Percentiles rank a stretch among this genome's conserved stretches.
Conservation (phyloP, 2,113 vertebrate genomes). For the Calypte anna region DNA sequence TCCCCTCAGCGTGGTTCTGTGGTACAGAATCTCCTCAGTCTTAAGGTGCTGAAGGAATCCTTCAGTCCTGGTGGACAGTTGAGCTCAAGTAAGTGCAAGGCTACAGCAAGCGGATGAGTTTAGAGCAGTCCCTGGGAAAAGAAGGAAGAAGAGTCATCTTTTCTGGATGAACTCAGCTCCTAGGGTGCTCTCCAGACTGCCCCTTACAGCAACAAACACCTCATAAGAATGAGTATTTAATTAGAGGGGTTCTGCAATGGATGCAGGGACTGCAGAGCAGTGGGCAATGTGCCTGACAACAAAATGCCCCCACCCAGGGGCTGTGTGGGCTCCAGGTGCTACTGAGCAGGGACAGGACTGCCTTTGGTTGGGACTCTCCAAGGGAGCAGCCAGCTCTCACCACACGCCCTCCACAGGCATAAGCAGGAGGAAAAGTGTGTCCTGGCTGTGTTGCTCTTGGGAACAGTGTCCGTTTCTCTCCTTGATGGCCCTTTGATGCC, state of each 20-base stretch:
- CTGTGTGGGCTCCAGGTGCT: neutral
- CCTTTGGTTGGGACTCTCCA: neutral
- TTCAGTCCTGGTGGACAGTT: neutral
- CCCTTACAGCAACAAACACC: rapidly evolving
- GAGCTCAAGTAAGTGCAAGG: neutral
- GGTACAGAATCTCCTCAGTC: neutral
- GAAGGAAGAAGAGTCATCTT: neutral
- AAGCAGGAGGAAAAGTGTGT: neutral
- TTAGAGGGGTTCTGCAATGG: rapidly evolving
- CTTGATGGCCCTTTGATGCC: neutral
- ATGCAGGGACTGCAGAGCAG: neutral
- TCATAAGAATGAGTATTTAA: neutral
- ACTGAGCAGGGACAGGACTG: neutral
- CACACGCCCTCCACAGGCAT: neutral
- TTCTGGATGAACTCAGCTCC: neutral
- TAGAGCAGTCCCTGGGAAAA: neutral
- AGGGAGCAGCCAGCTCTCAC: neutral
- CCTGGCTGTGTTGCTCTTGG: neutral
- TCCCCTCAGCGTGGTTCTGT: rapidly evolving
- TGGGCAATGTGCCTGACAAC: rapidly evolving
- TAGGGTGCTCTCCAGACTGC: neutral
- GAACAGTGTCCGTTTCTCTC: neutral
- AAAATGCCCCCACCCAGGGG: neutral
- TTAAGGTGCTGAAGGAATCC: neutral
- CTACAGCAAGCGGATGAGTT: neutral